Evolutionary conservation across 1,140 invertebrate genomes (phyloP).

Genomic region (Pogonus chalceus): DNA sequence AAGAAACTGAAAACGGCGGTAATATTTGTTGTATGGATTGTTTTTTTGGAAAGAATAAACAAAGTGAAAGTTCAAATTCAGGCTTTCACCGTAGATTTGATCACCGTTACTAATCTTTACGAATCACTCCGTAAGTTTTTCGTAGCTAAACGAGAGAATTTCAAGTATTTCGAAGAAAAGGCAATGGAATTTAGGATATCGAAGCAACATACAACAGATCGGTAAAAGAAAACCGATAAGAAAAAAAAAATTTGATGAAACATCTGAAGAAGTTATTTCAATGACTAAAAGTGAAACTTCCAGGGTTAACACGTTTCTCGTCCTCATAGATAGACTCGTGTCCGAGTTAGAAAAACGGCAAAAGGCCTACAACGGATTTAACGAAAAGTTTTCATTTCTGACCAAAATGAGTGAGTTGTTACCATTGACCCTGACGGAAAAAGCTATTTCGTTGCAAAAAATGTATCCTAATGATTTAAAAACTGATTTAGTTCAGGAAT

Average conservation of each 20-base stretch:
- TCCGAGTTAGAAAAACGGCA: conserved; percentile 15
- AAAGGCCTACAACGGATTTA: too few species aligned
- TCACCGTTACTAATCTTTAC: conserved; percentile 19
- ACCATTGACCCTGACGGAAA: conserved; percentile 13
- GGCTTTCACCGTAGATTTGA: conserved; percentile 17
- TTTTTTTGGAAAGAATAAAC: conserved; percentile 18
- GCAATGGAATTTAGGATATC: too few species aligned
- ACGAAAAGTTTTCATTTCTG: too few species aligned
- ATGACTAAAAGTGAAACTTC: conserved; percentile 14
- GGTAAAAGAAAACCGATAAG: conserved; percentile 13
- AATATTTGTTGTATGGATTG: conserved; percentile 17
- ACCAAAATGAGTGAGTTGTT: too few species aligned
- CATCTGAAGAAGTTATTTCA: conserved; percentile 11
- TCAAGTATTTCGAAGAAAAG: conserved; percentile 18
- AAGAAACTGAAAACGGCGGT: conserved; percentile 22
- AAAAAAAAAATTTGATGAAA: too few species aligned
- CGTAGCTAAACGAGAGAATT: conserved; percentile 16
- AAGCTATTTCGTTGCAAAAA: conserved; percentile 14
- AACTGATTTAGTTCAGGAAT: conserved; percentile 15
- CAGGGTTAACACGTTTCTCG: conserved; percentile 15
- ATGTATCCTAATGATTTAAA: conserved; percentile 17
- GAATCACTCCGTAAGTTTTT: conserved; percentile 16
- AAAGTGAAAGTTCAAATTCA: conserved; percentile 20
- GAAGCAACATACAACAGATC: too few species aligned
- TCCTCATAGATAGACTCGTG: conserved; percentile 15